Conservation (phyloP, 2,113 vertebrate genomes). For the Rhinogobius similis region DNA sequence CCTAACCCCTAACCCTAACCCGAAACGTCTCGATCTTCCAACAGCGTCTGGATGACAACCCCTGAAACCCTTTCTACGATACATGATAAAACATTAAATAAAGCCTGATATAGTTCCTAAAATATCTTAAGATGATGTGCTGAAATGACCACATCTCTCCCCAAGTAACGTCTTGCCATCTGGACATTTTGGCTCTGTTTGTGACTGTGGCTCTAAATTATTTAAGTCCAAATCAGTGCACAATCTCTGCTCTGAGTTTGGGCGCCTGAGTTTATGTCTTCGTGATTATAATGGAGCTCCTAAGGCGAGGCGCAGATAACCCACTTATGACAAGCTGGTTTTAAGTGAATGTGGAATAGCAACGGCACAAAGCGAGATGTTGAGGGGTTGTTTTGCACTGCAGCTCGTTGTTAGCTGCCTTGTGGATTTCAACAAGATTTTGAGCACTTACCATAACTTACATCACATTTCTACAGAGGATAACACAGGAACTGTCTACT, state of each 20-base stretch:
- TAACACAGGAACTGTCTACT: background rate
- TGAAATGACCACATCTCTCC: no score
- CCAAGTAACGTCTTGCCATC: no score
- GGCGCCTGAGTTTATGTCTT: constrained; percentile 53
- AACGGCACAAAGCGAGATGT: constrained; percentile 19
- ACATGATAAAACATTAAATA: no score
- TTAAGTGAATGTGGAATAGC: constrained; percentile 29
- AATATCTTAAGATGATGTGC: no score
- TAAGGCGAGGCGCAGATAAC: constrained; percentile 56
- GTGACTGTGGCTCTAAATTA: constrained; percentile 27
- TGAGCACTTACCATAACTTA: constrained; percentile 30
- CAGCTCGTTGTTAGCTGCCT: background rate
- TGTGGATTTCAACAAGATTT: constrained; percentile 34
- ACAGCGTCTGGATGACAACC: no score
- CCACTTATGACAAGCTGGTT: constrained; percentile 54
- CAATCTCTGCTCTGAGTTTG: constrained; percentile 20
- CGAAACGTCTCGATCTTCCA: no score
- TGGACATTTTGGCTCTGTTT: background rate
- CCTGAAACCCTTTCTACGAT: no score
- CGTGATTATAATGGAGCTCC: constrained; percentile 45
- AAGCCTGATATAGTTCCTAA: no score
- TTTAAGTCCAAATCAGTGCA: constrained; percentile 21
- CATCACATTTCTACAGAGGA: constrained; percentile 34
- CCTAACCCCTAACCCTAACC: no score
- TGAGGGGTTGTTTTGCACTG: background rate